Evolutionary conservation across 2,113 vertebrate species (phyloP), one percentile per base, ranked within the genome.

Genomic region (Hemichromis elongatus): DNA sequence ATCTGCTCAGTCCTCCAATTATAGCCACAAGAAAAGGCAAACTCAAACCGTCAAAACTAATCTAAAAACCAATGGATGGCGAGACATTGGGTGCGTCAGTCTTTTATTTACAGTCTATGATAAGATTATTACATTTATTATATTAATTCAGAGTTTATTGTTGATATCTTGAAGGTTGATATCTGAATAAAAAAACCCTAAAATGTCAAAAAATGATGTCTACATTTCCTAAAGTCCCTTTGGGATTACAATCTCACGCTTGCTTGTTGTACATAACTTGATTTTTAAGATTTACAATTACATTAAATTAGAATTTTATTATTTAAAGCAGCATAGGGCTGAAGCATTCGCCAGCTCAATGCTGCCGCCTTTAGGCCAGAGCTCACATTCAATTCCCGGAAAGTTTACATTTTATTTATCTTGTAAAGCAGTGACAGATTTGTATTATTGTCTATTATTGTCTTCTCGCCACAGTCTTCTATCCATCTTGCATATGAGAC

Each of bases 301-400:
- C 21, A 45, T 45, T 45, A 70, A 70, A 70, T 75, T 50, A n/a
- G 68, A 10, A 7, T 75, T 50, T 75, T 30, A 47, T 28, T 11
- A 47, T 73, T 73, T 73, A 47, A 73, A 73, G 66, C 28, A 28
- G 14, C 35, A 30, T 21, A 16, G 40, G 40, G 30, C 40, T 33
- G 26, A 61, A 45, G 11, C 14, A 7, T 33, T 21, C 3, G 3
- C 42, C 12, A 33, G 56, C 56, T 80, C 84, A 28, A 77, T 30
- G 21, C 85, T 88, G 86, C 88, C 88, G 81, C 81, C 84, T 88
- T 81, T 57, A 53, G 88, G 81, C 56, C 11, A 80, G 5, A 12
- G 24, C 26, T 50, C 16, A 1, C 26, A 50, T 75, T 75, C 70
- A 75, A 3, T 19, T 75, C 70, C 26, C 28, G 18, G 26, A 7